Conservation (phyloP, 2,797 vertebrate species). For the Gobio occitaniae region DNA sequence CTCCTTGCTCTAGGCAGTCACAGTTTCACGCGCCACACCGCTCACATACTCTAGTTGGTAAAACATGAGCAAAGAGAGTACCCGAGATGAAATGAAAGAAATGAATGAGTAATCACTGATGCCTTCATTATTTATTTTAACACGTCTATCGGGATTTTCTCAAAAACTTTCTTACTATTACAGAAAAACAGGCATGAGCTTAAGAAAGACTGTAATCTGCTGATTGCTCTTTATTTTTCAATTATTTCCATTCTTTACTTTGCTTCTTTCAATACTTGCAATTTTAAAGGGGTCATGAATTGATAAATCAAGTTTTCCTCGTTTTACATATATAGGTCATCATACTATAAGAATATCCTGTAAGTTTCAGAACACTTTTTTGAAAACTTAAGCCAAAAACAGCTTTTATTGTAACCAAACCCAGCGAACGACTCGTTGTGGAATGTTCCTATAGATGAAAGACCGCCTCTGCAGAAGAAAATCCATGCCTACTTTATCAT, state of each 20-base stretch:
- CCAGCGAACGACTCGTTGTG: no score
- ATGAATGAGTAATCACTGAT: neutral
- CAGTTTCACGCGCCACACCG: neutral
- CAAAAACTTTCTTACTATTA: neutral
- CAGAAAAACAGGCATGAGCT: neutral
- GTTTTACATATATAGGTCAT: no score
- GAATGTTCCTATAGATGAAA: no score
- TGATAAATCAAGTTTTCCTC: no score
- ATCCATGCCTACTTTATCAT: no score
- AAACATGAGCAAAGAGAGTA: neutral
- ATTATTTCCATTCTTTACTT: neutral
- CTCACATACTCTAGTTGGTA: neutral
- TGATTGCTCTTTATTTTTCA: neutral
- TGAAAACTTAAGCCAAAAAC: no score
- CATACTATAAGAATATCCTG: no score
- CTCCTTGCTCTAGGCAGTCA: constrained; percentile 12
- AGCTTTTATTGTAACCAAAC: no score
- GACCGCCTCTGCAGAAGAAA: no score
- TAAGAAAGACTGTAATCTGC: neutral
- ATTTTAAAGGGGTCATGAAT: no score
- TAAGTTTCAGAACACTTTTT: no score
- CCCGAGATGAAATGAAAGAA: neutral
- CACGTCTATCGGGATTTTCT: neutral
- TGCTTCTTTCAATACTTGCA: neutral
- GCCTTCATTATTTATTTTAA: neutral